phyloP scores from a whole-genome alignment of 2,888 invertebrate genomes.

The Autographa gamma region DNA sequence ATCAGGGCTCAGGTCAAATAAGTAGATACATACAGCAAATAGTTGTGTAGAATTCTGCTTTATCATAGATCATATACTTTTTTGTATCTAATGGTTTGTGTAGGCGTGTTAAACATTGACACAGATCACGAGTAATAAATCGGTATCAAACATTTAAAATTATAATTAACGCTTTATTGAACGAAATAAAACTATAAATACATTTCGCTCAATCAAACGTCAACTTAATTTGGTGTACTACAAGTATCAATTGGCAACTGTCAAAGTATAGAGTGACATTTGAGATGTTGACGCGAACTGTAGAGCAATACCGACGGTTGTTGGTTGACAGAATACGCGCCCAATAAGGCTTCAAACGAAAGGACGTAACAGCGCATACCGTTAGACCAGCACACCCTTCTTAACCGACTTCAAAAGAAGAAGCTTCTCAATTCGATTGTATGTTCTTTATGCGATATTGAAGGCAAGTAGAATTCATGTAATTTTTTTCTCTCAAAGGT shows the following conservation, averaged over 20 bases:
- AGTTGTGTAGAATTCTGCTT: not conserved
- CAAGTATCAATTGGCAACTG: constrained; percentile 50
- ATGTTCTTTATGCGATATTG: no score
- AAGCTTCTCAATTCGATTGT: no score
- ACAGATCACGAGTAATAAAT: not conserved
- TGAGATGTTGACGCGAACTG: constrained; percentile 37
- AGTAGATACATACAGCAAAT: no score
- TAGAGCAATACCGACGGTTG: constrained; percentile 16
- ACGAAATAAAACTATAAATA: constrained; percentile 36
- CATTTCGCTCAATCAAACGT: constrained; percentile 52
- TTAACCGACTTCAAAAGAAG: no score
- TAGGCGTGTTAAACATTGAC: not conserved
- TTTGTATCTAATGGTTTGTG: not conserved
- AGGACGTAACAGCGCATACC: constrained; percentile 9
- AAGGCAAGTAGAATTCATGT: no score
- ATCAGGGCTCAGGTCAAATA: no score
- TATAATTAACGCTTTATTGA: not conserved
- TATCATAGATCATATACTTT: not conserved
- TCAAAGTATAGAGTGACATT: constrained; percentile 47
- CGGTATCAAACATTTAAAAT: constrained; percentile 5
- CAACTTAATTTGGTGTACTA: constrained; percentile 48
- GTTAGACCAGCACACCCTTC: constrained; percentile 19
- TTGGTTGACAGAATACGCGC: constrained; percentile 13
- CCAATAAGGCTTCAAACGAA: constrained; percentile 23
- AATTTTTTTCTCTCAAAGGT: no score